These are phyloP conservation scores for Phylloscopus whistleri DNA, from an alignment of 2,113 vertebrate species.

Conservation along the genomic window DNA sequence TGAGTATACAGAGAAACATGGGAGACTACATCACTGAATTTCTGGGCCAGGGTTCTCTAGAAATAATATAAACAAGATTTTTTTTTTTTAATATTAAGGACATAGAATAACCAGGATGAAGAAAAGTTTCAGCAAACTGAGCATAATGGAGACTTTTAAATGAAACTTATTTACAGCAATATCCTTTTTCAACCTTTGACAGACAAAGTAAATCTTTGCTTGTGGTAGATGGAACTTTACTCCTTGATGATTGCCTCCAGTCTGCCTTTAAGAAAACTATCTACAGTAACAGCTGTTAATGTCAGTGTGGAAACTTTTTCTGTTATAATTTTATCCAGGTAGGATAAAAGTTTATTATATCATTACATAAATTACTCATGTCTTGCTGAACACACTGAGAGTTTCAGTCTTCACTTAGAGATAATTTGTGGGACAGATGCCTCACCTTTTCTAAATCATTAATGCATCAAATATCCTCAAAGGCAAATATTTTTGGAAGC, in stretches of 20 bases:
- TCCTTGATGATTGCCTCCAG: neutral
- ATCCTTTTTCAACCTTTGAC: neutral
- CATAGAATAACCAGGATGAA: neutral
- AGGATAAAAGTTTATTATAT: constrained; percentile 33
- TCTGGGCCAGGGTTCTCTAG: neutral
- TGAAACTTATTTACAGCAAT: neutral
- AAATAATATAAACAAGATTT: neutral
- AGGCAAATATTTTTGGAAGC: neutral
- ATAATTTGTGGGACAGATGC: neutral
- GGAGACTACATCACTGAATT: neutral
- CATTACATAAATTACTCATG: constrained; percentile 2
- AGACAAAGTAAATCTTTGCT: constrained; percentile 12
- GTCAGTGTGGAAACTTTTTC: constrained; percentile 9
- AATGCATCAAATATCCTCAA: constrained; percentile 5
- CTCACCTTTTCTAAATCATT: neutral
- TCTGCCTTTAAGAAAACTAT: constrained; percentile 2
- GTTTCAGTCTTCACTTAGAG: neutral
- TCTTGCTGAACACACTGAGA: neutral
- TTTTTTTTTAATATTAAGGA: neutral
- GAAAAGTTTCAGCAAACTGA: neutral
- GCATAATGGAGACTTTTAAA: constrained; percentile 20
- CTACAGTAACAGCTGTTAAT: constrained; percentile 32
- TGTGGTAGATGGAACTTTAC: neutral
- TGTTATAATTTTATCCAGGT: constrained; percentile 35
- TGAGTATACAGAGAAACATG: neutral